Base-by-base conservation (phyloP, 2,113 vertebrate genomes). In the Vombatus ursinus region DNA sequence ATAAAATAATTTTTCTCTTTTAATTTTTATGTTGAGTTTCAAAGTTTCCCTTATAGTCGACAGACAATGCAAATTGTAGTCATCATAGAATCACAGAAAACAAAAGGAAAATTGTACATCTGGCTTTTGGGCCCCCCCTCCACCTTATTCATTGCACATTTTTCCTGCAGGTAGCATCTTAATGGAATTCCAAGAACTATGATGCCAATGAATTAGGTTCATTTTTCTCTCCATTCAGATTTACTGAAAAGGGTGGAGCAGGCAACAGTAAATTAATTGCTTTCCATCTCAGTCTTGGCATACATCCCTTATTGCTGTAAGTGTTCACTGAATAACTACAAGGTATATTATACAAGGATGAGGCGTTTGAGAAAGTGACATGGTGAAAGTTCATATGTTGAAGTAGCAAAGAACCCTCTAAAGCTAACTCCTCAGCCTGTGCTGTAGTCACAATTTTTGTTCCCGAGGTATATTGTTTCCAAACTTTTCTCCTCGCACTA, bases 161-260 rank as follows among this genome's bases (percentile, higher is more conserved):
- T 84, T 77, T 68, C 11, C 54, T 10, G 2, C 31, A 52, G 54
- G 2, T 92, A 57, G 14, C n/a, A 93, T 37, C 1, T 3, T 94
- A 52, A 84, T 89, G 47, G 26, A 57, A 57, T 91, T 91, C 24
- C 47, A 92, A 57, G 48, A 26, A 11, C 57, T 94, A 16, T 52
- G 91, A 94, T 90, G 52, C 11, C 16, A 68, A 16, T 77, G 49
- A n/a, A 26, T 47, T 16, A 25, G 26, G 48, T 25, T 90, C 9
- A 50, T 28, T 92, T 90, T 91, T 92, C 61, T 94, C 91, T 90
- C n/a, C 25, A 19, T 54, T 96, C 25, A 92, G 19, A 91, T 37
- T 61, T 49, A 94, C 52, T 92, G 44, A 95, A 47, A 94, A 90
- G 52, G 95, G 93, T 93, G 50, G 51, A 68, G 57, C 94, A 95